Conservation (phyloP, 2,888 invertebrate genomes). For the Lepidocyrtoides sp. region DNA sequence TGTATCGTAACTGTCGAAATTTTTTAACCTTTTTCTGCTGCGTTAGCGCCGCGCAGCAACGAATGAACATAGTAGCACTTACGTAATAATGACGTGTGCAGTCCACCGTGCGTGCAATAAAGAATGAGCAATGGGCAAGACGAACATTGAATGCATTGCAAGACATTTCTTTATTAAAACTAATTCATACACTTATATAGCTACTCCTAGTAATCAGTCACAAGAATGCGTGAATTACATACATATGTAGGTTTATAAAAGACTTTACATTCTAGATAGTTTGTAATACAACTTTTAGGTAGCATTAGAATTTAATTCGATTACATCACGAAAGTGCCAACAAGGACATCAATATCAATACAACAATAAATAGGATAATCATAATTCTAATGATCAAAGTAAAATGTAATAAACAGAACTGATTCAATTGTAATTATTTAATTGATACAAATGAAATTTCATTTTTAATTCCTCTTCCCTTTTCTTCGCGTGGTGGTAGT, state of each 20-base stretch:
- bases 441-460: too few species aligned
- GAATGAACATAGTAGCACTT: too few species aligned
- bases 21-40: too few species aligned
- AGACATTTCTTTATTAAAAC: neutral
- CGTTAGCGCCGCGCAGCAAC: too few species aligned
- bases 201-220: constrained; percentile 67
- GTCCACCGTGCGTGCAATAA: too few species aligned
- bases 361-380: constrained; percentile 39
- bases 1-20: too few species aligned
- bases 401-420: constrained; percentile 30
- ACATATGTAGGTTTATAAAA: constrained; percentile 50
- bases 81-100: too few species aligned
- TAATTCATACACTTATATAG: neutral
- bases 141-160: neutral
- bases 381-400: neutral
- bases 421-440: neutral
- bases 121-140: neutral
- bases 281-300: neutral
- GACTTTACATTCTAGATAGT: neutral
- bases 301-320: neutral
- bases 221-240: constrained; percentile 6
- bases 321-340: constrained; percentile 3
- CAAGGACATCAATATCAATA: neutral
- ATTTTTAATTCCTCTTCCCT: constrained; percentile 83
- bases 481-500: constrained; percentile 80